phyloP scores from a whole-genome alignment of 2,888 invertebrate genomes.

The Chelonus formosanus region DNA sequence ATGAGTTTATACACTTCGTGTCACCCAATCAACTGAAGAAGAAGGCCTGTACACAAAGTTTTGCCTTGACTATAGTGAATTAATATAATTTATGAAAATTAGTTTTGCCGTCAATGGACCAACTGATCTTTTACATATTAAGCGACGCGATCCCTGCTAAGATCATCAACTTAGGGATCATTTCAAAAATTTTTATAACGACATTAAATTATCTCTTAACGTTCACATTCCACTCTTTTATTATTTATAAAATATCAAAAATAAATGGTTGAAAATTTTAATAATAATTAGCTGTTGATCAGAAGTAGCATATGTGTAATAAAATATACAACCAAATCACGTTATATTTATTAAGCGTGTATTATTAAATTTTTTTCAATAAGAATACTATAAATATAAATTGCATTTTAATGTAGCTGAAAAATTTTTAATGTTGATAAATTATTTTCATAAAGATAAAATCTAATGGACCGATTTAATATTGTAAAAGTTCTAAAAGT shows the following conservation, averaged over 20 bases:
- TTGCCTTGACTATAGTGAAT: slow-evolving; percentile 54
- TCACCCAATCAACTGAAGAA: slow-evolving; percentile 55
- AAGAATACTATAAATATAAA: too few relatives aligned
- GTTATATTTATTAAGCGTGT: too few relatives aligned
- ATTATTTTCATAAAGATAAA: too few relatives aligned
- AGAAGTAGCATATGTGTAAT: too few relatives aligned
- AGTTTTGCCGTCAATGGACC: slow-evolving; percentile 53
- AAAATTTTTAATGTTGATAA: too few relatives aligned
- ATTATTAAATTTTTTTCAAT: too few relatives aligned
- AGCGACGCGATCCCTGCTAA: slow-evolving; percentile 33
- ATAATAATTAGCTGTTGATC: too few relatives aligned
- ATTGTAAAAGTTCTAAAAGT: too few relatives aligned
- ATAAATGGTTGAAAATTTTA: too few relatives aligned
- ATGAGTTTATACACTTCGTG: slow-evolving; percentile 47
- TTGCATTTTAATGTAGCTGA: too few relatives aligned
- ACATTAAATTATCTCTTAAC: slow-evolving; percentile 17
- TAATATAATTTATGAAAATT: slow-evolving; percentile 64
- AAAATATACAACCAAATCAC: too few relatives aligned
- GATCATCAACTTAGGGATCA: slow-evolving; percentile 28
- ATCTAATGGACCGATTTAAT: too few relatives aligned
- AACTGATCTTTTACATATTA: slow-evolving; percentile 49
- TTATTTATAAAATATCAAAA: background rate
- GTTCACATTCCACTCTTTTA: slow-evolving; percentile 16
- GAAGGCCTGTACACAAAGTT: slow-evolving; percentile 32
- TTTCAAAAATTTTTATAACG: slow-evolving; percentile 29